These are phyloP conservation scores for Chironomus striatipennis DNA, from an alignment of 1,140 invertebrate species.

Conservation along the genomic window DNA sequence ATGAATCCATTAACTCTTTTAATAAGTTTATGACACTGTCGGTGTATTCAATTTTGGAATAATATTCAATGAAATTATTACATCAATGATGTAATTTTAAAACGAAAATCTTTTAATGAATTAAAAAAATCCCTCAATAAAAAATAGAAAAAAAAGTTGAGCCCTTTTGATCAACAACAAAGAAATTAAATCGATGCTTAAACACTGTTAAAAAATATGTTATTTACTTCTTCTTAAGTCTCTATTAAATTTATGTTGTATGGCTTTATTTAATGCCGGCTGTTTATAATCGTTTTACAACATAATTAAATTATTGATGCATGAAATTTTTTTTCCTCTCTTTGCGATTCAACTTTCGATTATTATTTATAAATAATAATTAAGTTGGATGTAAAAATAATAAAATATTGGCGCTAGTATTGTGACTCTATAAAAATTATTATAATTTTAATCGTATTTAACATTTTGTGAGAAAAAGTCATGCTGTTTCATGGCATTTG, in stretches of 20 bases:
- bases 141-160: no score
- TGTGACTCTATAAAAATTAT: not conserved
- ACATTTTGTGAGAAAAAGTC: not conserved
- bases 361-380: not conserved
- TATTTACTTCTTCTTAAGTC: no score
- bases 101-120: no score
- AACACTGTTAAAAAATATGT: no score
- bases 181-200: no score
- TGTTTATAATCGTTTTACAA: conserved; percentile 17
- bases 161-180: no score
- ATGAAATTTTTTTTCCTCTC: not conserved
- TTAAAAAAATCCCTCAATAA: no score
- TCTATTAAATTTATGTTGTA: not conserved
- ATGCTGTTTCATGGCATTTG: not conserved
- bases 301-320: conserved; percentile 19
- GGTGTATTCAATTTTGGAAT: no score
- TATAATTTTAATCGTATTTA: not conserved
- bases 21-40: no score
- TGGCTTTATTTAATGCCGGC: not conserved
- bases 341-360: not conserved
- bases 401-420: not conserved
- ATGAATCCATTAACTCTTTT: no score
- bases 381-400: not conserved
- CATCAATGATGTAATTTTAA: no score
- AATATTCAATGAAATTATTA: no score